phyloP scores from a whole-genome alignment of 1,140 invertebrate species.

The Teleopsis dalmanni region DNA sequence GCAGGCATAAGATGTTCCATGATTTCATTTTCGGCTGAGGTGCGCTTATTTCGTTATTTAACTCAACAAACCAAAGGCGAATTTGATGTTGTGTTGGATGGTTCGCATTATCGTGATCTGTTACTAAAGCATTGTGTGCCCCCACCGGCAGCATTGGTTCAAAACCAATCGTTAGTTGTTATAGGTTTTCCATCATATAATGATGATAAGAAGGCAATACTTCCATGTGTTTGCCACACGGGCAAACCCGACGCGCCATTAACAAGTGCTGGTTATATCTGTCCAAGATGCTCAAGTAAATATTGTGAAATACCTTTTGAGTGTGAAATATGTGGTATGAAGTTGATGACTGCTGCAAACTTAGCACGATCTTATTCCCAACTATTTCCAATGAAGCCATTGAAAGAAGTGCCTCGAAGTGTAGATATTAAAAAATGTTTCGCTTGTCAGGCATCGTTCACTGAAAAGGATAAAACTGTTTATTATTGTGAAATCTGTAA shows the following conservation, averaged over 20 bases:
- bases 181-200: conserved; percentile 79
- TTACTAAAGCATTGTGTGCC: conserved; percentile 75
- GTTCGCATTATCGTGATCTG: conserved; percentile 79
- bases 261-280: conserved; percentile 78
- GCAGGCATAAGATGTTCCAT: conserved; percentile 84
- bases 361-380: conserved; percentile 95
- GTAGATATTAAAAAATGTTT: conserved; percentile 56
- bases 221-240: conserved; percentile 83
- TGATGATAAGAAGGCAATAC: conserved; percentile 59
- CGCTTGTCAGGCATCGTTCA: conserved; percentile 62
- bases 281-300: conserved; percentile 93
- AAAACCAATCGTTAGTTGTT: conserved; percentile 79
- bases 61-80: conserved; percentile 62
- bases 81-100: conserved; percentile 64
- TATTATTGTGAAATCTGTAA: conserved; percentile 74
- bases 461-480: conserved; percentile 64
- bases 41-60: conserved; percentile 79
- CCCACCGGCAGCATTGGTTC: conserved; percentile 69
- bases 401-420: conserved; percentile 60
- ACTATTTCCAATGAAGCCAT: conserved; percentile 84
- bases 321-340: conserved; percentile 89
- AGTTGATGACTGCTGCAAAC: conserved; percentile 96
- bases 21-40: conserved; percentile 91
- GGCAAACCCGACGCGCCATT: conserved; percentile 62
- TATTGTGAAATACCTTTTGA: conserved; percentile 97